A percentile compares a stretch with the other conserved stretches of the same genome.
Conservation (phyloP, 35 echinoderm and acorn worm genomes). For the Chiridota heheva region DNA sequence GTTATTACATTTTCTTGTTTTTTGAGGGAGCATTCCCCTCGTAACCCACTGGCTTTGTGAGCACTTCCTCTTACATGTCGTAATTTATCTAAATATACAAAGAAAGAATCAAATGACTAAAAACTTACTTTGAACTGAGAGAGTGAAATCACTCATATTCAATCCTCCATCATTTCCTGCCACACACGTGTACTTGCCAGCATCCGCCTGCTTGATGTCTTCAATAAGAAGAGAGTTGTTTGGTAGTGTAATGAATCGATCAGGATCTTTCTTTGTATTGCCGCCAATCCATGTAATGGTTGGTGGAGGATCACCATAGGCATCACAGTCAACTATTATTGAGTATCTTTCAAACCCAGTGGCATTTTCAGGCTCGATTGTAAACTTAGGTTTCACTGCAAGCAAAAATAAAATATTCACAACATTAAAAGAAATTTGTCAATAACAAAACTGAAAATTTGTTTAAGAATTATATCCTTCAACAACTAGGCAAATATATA, state of each 20-base stretch:
- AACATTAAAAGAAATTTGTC: background rate
- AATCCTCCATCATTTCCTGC: slow-evolving; percentile 85
- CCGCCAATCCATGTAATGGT: slow-evolving; percentile 63
- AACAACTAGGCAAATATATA: background rate
- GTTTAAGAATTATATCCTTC: background rate
- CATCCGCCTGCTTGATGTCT: slow-evolving; percentile 52
- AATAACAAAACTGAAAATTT: too few species aligned
- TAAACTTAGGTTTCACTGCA: slow-evolving; percentile 81
- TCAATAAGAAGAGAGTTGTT: slow-evolving; percentile 71
- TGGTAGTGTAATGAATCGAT: slow-evolving; percentile 4
- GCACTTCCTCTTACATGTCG: too few species aligned
- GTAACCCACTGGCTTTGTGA: background rate
- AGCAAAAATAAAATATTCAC: slow-evolving; percentile 31
- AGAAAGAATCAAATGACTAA: background rate
- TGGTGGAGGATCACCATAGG: slow-evolving; percentile 76
- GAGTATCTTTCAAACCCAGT: slow-evolving; percentile 65
- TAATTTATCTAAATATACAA: background rate
- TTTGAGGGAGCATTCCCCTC: background rate
- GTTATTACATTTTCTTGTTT: background rate
- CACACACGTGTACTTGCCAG: slow-evolving; percentile 78
- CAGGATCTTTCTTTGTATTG: background rate
- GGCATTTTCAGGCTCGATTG: slow-evolving; percentile 56
- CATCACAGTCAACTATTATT: slow-evolving; percentile 71
- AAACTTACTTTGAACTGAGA: slow-evolving; percentile 70
- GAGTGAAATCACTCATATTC: slow-evolving; percentile 65